Percentiles rank a stretch among this genome's conserved stretches.
Conservation (phyloP, 2,113 vertebrate genomes). For the Chrysemys picta region DNA sequence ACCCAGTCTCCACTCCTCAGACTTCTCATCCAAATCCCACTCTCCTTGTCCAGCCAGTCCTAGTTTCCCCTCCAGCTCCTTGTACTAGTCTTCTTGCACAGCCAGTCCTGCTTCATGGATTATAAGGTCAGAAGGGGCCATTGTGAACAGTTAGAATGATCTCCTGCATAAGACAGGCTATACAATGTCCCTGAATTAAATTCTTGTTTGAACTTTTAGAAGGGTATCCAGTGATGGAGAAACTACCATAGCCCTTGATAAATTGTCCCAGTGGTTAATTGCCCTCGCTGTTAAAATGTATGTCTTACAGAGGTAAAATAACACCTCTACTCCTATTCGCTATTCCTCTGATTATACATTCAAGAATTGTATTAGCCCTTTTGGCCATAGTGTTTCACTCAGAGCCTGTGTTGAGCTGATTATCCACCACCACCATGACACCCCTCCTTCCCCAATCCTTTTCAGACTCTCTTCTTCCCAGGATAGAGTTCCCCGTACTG, state of each 20-base stretch:
- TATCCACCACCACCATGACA: neutral
- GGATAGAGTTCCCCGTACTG: neutral
- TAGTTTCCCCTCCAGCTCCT: too few relatives aligned
- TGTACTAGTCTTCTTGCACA: neutral
- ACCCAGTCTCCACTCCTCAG: too few relatives aligned
- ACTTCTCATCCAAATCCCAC: too few relatives aligned
- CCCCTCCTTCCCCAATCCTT: neutral
- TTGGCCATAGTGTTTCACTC: neutral
- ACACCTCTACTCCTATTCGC: neutral
- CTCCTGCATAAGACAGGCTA: neutral
- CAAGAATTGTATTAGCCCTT: neutral
- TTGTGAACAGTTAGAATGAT: neutral
- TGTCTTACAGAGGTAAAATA: neutral
- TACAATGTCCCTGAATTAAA: neutral
- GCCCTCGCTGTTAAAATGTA: neutral
- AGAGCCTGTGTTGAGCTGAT: neutral
- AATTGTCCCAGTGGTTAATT: neutral
- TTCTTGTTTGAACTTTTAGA: neutral
- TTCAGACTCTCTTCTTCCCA: neutral
- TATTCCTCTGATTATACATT: neutral
- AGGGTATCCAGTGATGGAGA: neutral
- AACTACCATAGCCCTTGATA: neutral
- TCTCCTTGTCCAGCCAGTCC: neutral
- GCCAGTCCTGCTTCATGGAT: neutral
- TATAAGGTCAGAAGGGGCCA: neutral